Base-by-base conservation (phyloP, 35 echinoderm and acorn worm genomes). In the Apostichopus parvimensis region DNA sequence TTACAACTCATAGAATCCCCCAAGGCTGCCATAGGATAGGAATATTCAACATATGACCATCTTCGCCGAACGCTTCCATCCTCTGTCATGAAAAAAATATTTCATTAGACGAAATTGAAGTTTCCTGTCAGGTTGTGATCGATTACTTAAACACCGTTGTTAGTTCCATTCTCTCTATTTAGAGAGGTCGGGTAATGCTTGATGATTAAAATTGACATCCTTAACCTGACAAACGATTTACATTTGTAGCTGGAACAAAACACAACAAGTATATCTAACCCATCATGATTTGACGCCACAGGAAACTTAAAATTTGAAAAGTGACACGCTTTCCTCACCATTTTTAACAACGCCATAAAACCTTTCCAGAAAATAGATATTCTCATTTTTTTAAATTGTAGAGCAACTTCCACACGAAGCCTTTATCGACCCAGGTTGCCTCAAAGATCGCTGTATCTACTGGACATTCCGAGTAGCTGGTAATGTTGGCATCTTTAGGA, bases 11-110 rank as follows among this genome's bases (percentile, higher is more conserved):
- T 20, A 56, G 81, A 84, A 21, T 25, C 0, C 18, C 81, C 81
- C 5, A 59, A 8, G 10, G 17, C n/a, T 20, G 81, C 81, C 21
- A 1, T 84, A 10, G 81, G 81, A 84, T 84, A 84, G 18, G 81
- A 84, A 84, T 84, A 84, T 58, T 84, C 81, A 18, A 8, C 15
- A 23, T 84, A 84, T 5, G 81, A 84, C 81, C 81, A 84, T 23
- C 17, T 84, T 84, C 81, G 81, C 10, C 54, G 81, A 9, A 58
- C 4, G 17, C 54, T 9, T 6, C 81, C 81, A 55, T 84, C 81
- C 81, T 84, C 81, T 84, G 55, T 80, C 17, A 84, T 58, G 53
- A 59, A 84, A 60, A n/a, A 10, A 45, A 18, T 6, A 83, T 45
- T 45, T 1, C 0, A 45, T 45, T 45, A 14, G 53, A 9, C 17